Evolutionary conservation across 2,888 invertebrate genomes (phyloP), one percentile per base, ranked within the genome.

Genomic region (Stegana nigrithorax): DNA sequence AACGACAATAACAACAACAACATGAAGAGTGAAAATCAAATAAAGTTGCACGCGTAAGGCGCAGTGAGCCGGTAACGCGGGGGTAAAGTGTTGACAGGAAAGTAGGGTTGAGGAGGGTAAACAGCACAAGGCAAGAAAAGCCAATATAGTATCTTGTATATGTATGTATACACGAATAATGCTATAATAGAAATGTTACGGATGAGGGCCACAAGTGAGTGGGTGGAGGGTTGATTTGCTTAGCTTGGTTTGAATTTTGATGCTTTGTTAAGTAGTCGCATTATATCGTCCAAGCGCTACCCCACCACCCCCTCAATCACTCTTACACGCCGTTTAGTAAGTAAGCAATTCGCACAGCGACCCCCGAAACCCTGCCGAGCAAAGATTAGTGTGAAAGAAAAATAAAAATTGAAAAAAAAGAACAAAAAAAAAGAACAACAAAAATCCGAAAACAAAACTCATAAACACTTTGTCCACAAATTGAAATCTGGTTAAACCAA

Each of bases 391-490:
- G 56, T 14, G 19, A 56, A 32, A 51, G n/a, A 23, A 14, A 25
- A 23, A 5, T 10, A 8, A n/a, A 57, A 45, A 57, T 39, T 32
- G 45, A 27, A 32, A 53, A 61, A 27, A 39, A 53, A 58, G n/a
- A 19, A 47, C 29, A 56, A 56, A 51, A 53, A 60, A 59, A 64
- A 45, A 27, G 26, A 12, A 27, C n/a, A 58, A 14, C 3, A 36
- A 23, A 14, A 39, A 1, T 26, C 27, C 6, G 23, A 42, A 50
- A 17, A 51, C 27, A 72, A 81, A 78, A 74, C 73, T 78, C 74
- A 80, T 83, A 80, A 83, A 82, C 80, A 81, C 81, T 82, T 80
- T 81, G 72, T 70, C 72, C 73, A 81, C 81, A 82, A 83, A 83
- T 82, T 82, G 80, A 83, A 81, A 82, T 81, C 78, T 70, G 67